Base-by-base conservation (phyloP, 2,888 invertebrate species). In the Athalia rosae region DNA sequence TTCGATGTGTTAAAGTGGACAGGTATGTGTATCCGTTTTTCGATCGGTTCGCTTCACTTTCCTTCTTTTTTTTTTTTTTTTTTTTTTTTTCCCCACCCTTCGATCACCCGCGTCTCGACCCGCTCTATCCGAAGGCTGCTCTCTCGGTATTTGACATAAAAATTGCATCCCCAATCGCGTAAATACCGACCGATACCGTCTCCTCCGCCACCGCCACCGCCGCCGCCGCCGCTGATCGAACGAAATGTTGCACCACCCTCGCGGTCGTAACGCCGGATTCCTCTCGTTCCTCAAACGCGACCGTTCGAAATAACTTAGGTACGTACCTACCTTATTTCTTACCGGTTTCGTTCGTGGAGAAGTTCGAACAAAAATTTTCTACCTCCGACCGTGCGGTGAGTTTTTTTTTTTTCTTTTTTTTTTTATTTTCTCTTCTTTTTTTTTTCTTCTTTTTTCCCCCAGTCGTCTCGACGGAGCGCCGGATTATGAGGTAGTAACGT, bases 151-250 rank as follows among this genome's bases (percentile, higher is more conserved):
- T 81, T 79, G 80, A 81, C 82, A 84, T 85, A 81, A 86, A 86
- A 85, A 84, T 86, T 85, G 83, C 81, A 85, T 85, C 84, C 82
- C 81, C 84, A 84, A 85, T 86, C 84, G 82, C 82, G 69, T 77
- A 80, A 67, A 47, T 15, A 28, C 45, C 67, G 53, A 67, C 13
- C 56, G 28, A 28, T n/a, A 53, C 53, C 50, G 11, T n/a, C 53
- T 41, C 5, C 13, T n/a, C n/a, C n/a, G n/a, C n/a, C n/a, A n/a
- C n/a, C n/a, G n/a, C n/a, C n/a, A n/a, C n/a, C n/a, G n/a, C n/a
- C n/a, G n/a, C n/a, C n/a, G n/a, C n/a, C n/a, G n/a, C 47, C 13
- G 45, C 9, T 4, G 8, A 53, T 8, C 53, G 53, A 53, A 53
- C 53, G 53, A 53, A 28, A 28, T 28, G 28, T n/a, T n/a, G n/a